Evolutionary conservation across 2,888 invertebrate species (phyloP).

Genomic region (Spodoptera exigua): DNA sequence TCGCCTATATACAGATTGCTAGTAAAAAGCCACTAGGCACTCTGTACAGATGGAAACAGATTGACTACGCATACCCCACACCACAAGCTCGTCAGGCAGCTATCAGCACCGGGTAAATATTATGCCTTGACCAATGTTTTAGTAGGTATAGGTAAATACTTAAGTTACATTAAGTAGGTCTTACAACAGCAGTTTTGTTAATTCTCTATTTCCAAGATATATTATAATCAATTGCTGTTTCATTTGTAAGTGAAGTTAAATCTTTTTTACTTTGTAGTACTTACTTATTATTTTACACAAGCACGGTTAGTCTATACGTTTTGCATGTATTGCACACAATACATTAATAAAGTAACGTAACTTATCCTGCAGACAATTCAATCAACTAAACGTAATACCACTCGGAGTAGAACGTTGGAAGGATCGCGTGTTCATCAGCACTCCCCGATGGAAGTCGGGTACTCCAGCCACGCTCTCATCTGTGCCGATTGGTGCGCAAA

Average conservation of each 20-base stretch:
- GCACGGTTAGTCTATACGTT: too few species aligned
- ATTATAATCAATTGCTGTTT: too few species aligned
- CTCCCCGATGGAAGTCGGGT: conserved; percentile 94
- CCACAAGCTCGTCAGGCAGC: conserved; percentile 67
- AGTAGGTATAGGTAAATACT: too few species aligned
- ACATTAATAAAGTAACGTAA: too few species aligned
- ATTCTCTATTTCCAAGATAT: too few species aligned
- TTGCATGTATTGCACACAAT: too few species aligned
- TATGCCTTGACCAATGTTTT: too few species aligned
- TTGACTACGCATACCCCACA: conserved; percentile 76
- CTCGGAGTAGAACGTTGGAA: conserved; percentile 92
- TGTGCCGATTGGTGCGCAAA: conserved; percentile 88
- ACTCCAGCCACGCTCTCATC: conserved; percentile 93
- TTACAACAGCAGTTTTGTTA: too few species aligned
- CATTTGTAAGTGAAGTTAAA: too few species aligned
- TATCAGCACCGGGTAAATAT: conserved; percentile 72
- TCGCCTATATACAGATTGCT: conserved; percentile 51
- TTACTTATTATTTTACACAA: too few species aligned
- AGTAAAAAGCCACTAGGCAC: conserved; percentile 73
- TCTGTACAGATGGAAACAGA: conserved; percentile 84
- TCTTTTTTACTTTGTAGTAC: too few species aligned
- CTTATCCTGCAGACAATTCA: conserved; percentile 86
- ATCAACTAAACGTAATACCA: conserved; percentile 92
- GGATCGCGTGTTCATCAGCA: conserved; percentile 92
- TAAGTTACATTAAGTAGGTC: too few species aligned